Evolutionary conservation across 2,113 vertebrate genomes (phyloP).

Genomic region (Hyperopisus bebe): DNA sequence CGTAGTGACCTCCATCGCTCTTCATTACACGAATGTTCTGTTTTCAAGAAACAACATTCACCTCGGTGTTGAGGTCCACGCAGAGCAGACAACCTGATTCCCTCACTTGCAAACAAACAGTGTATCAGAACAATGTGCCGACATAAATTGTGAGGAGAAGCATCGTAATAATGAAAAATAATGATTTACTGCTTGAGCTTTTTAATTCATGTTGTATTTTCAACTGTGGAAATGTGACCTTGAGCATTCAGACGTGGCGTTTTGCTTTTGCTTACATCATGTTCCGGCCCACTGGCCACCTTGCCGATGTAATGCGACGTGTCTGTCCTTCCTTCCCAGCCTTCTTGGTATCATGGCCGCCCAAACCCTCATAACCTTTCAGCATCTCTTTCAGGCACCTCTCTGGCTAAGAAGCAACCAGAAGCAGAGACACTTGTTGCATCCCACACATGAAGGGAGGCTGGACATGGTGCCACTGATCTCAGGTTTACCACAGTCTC

Average conservation of each 20-base stretch:
- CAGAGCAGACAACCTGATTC: not conserved
- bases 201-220: not conserved
- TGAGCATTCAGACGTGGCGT: not conserved
- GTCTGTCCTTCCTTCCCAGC: not conserved
- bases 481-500: not conserved
- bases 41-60: not conserved
- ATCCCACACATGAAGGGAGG: not conserved
- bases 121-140: not conserved
- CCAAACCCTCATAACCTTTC: not conserved
- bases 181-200: not conserved
- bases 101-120: not conserved
- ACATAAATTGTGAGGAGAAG: no score
- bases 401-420: not conserved
- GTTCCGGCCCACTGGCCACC: not conserved
- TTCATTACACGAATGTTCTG: not conserved
- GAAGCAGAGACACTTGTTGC: not conserved
- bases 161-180: not conserved
- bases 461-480: not conserved
- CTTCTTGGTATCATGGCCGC: not conserved
- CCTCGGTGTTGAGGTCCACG: not conserved
- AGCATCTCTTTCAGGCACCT: not conserved
- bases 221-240: not conserved
- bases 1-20: not conserved
- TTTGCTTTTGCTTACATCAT: not conserved
- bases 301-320: not conserved